phyloP scores from a whole-genome alignment of 2,888 invertebrate species.

The Synanthedon tipuliformis region DNA sequence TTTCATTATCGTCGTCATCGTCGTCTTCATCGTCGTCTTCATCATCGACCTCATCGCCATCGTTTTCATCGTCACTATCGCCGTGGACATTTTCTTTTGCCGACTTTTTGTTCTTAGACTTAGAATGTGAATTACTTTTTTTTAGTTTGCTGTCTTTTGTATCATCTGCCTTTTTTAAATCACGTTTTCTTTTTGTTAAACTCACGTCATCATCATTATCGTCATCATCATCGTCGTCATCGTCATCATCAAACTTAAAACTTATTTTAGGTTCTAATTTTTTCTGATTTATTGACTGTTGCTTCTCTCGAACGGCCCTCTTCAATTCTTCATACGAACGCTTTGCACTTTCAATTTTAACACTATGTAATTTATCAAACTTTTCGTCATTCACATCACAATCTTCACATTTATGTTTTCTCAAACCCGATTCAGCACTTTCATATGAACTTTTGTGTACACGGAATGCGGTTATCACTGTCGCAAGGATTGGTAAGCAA shows the following conservation, averaged over 20 bases:
- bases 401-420: slow-evolving; percentile 48
- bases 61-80: background rate
- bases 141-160: background rate
- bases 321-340: slow-evolving; percentile 37
- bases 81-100: background rate
- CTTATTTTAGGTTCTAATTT: slow-evolving; percentile 2
- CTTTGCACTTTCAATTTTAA: slow-evolving; percentile 48
- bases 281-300: slow-evolving; percentile 1
- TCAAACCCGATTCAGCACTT: slow-evolving; percentile 23
- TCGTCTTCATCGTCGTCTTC: slow-evolving; percentile 1
- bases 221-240: slow-evolving; percentile 13
- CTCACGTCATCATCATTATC: slow-evolving; percentile 12
- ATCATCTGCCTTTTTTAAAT: background rate
- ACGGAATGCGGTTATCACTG: slow-evolving; percentile 68
- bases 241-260: slow-evolving; percentile 10
- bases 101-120: background rate
- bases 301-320: slow-evolving; percentile 29
- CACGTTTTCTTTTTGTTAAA: background rate
- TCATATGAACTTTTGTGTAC: slow-evolving; percentile 43
- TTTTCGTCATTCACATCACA: slow-evolving; percentile 48
- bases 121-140: background rate
- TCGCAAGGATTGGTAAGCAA: slow-evolving; percentile 54
- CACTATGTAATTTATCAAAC: slow-evolving; percentile 41
- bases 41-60: slow-evolving; percentile 4
- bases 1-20: background rate